Evolutionary conservation across 2,888 invertebrate species (phyloP), one percentile per base, ranked within the genome.

Genomic region (Caenorhabditis uteleia): DNA sequence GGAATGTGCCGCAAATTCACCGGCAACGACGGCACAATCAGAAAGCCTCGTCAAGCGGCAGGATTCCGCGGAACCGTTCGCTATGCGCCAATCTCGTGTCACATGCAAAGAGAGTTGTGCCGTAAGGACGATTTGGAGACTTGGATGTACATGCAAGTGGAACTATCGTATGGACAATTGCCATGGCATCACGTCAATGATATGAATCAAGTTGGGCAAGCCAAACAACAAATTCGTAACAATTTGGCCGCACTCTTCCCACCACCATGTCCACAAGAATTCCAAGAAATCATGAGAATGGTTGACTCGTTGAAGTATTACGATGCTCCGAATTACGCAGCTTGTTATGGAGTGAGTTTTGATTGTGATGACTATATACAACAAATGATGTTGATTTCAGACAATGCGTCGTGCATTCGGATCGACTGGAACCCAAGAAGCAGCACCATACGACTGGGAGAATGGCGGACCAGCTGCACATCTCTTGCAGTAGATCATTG

Each of bases 1-100:
- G 73, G 70, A 39, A 68, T 58, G 70, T 68, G 68, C 53, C 45
- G 66, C 39, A 69, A 67, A 39, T 69, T 58, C 53, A 72, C 72
- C 16, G 66, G 62, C 40, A 47, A 51, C 2, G 53, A 56, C 36
- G 69, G 75, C 25, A 67, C 66, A n/a, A 75, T 75, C 57, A 48
- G 75, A 27, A 79, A 77, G 59, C 80, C 80, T 8, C 71, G 80
- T 34, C 73, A 72, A 34, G 76, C 77, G 12, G 77, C 78, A 55
- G 78, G 78, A 8, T 78, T 78, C 68, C 77, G 78, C 33, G 78
- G 78, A 51, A 78, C 78, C 40, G 78, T 78, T 44, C 73, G 78
- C 34, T 78, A 78, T 55, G 78, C 78, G 1, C 74, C 78, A 39
- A 74, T 78, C 59, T 73, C 74, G 50, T 78, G 78, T 59, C 78